These are phyloP conservation scores for Mobula hypostoma DNA, from an alignment of 2,113 vertebrate species.

Conservation along the genomic window DNA sequence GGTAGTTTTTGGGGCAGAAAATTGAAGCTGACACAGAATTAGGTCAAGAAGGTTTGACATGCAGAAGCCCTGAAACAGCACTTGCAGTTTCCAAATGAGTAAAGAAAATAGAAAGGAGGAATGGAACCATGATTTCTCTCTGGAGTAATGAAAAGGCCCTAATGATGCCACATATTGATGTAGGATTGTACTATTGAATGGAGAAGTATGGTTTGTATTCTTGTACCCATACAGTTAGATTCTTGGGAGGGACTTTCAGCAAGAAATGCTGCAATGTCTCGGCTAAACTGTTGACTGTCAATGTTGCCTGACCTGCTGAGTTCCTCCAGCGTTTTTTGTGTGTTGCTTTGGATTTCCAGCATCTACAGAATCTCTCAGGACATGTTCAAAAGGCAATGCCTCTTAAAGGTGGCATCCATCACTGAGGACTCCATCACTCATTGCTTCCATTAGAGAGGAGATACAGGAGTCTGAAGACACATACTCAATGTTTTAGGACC, in stretches of 20 bases:
- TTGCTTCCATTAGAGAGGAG: too few relatives aligned
- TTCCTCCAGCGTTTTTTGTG: too few relatives aligned
- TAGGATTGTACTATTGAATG: neutral
- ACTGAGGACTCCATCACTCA: too few relatives aligned
- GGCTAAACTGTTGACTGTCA: too few relatives aligned
- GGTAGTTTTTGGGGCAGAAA: slow-evolving; percentile 39
- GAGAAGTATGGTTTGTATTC: neutral
- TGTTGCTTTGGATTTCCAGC: too few relatives aligned
- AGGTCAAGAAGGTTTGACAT: slow-evolving; percentile 20
- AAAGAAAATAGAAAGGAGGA: neutral
- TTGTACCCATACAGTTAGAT: neutral
- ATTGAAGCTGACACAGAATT: slow-evolving; percentile 24
- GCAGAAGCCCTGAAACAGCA: neutral
- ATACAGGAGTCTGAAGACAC: too few relatives aligned
- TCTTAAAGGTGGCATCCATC: too few relatives aligned
- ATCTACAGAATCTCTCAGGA: too few relatives aligned
- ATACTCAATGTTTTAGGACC: too few relatives aligned
- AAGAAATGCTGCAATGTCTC: neutral
- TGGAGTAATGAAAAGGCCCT: neutral
- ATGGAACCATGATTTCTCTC: neutral
- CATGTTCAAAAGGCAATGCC: too few relatives aligned
- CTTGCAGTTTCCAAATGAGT: neutral
- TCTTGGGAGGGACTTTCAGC: neutral
- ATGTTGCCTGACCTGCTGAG: too few relatives aligned
- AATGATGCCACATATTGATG: neutral